Evolutionary conservation across 2,113 vertebrate genomes (phyloP), one percentile per base, ranked within the genome.

Genomic region (Lasiurus cinereus): DNA sequence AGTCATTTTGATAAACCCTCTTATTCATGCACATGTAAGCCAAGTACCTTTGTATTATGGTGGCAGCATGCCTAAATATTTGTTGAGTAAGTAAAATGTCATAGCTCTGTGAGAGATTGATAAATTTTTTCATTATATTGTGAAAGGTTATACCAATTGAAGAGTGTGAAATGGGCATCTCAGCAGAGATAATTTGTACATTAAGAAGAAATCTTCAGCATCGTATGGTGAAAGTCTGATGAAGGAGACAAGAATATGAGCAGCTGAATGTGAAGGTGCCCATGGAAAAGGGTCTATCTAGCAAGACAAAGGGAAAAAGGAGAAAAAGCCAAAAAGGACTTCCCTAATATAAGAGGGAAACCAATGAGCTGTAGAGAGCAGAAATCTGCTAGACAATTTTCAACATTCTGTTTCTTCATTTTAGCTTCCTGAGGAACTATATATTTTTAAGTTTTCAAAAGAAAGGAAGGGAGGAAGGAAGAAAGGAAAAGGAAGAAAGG

Each of bases 1-100:
- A 74, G 52, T 83, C 39, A 83, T 84, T 83, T 94, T 83, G 78
- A 92, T 72, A 76, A 95, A 82, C 36, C 27, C 6, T 96, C 29
- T 86, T 74, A 83, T 33, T 93, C 43, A 83, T 88, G 27, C 94
- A 50, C 90, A 90, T 72, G 3, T 89, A 79, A 93, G 36, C 14
- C 33, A 46, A 77, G 48, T 69, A 93, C 14, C 76, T 88, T 64
- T 67, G 69, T 62, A 16, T 21, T 76, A 11, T 66, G 67, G 93
- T 54, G 48, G 72, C 56, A 88, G 24, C 36, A 84, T 24, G 31
- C 24, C 39, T 80, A 90, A 86, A 73, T 85, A 96, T 50, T 76
- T 67, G 33, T 67, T 94, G 62, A 92, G 27, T 85, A 70, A 74
- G 70, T 82, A 92, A 92, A 93, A 88, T 82, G 19, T 1, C 48